Evolutionary conservation across 2,888 invertebrate species (phyloP).

Genomic region (Thymelicus acteon): DNA sequence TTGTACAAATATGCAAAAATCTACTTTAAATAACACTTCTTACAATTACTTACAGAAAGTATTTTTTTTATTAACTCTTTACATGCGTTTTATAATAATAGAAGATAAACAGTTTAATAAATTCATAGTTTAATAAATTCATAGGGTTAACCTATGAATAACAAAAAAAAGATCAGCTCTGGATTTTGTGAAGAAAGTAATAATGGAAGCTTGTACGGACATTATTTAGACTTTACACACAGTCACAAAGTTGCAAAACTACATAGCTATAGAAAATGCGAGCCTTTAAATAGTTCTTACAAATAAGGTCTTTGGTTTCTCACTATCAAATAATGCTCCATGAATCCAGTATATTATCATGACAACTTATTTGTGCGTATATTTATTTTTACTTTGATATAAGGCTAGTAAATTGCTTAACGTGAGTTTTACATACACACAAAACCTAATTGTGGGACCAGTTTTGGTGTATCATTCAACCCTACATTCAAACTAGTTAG

Average conservation of each 20-base stretch:
- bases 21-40: slow-evolving; percentile 5
- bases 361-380: slow-evolving; percentile 2
- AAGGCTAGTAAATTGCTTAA: too few relatives aligned
- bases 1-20: slow-evolving; percentile 9
- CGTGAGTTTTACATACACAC: too few relatives aligned
- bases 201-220: background rate
- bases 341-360: slow-evolving; percentile 1
- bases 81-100: background rate
- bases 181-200: background rate
- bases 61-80: background rate
- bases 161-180: background rate
- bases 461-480: too few relatives aligned
- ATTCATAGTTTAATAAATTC: slow-evolving; percentile 5
- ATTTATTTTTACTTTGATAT: background rate
- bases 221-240: background rate
- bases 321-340: background rate
- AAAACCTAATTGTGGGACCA: too few relatives aligned
- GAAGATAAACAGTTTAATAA: background rate
- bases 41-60: background rate
- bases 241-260: background rate
- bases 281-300: slow-evolving; percentile 4
- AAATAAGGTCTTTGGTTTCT: slow-evolving; percentile 24
- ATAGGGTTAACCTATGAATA: background rate
- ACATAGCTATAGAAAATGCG: slow-evolving; percentile 4
- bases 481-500: background rate